phyloP scores from a whole-genome alignment of 2,888 invertebrate species.

The Iphiclides podalirius region DNA sequence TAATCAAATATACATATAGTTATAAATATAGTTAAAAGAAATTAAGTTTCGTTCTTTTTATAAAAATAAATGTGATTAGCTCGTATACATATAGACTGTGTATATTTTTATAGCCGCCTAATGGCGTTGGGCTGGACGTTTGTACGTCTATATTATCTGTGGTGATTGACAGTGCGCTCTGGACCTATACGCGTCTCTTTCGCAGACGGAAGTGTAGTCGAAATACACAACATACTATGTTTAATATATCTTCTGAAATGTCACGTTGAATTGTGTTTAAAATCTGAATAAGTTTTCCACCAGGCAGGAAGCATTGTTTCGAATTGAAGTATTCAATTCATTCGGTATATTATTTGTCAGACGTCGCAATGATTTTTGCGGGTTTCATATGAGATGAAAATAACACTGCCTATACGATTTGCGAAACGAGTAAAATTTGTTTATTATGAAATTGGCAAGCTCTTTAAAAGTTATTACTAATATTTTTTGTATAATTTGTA shows the following conservation, averaged over 20 bases:
- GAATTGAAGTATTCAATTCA: conserved; percentile 3
- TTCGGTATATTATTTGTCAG: not conserved
- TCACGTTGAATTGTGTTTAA: not conserved
- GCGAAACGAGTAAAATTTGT: too few relatives aligned
- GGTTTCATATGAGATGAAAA: not conserved
- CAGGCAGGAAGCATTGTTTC: conserved; percentile 2
- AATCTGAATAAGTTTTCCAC: too few relatives aligned
- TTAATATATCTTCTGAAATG: not conserved
- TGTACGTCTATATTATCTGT: conserved; percentile 5
- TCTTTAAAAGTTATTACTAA: too few relatives aligned
- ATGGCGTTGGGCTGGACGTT: conserved; percentile 42
- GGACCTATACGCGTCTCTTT: conserved; percentile 22
- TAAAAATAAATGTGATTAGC: conserved; percentile 51
- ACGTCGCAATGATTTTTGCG: not conserved
- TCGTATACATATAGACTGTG: conserved; percentile 40
- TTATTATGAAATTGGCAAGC: too few relatives aligned
- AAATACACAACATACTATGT: too few relatives aligned
- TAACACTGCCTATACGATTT: conserved; percentile 2
- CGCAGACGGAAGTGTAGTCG: not conserved
- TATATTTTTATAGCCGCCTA: conserved; percentile 50
- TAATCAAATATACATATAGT: conserved; percentile 70
- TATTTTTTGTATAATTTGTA: too few relatives aligned
- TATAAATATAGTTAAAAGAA: conserved; percentile 55
- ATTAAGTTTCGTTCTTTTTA: conserved; percentile 57
- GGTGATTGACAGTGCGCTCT: not conserved